phyloP scores from a whole-genome alignment of 2,797 vertebrate genomes.

The Argyrosomus regius region DNA sequence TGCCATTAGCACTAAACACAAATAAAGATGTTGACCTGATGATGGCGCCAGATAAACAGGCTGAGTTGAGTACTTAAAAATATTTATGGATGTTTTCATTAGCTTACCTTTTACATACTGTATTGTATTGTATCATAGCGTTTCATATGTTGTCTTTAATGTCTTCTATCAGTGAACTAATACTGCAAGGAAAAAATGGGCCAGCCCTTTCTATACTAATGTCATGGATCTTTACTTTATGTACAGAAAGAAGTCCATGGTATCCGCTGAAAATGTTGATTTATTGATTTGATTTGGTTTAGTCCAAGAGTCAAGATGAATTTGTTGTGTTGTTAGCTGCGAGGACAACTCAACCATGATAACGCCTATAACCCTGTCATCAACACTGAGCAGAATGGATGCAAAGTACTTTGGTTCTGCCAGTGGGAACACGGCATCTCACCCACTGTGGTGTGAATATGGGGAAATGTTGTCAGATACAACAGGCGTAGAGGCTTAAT shows the following conservation, averaged over 20 bases:
- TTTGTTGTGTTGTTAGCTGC: constrained; percentile 37
- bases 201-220: not conserved
- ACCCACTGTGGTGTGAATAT: constrained; percentile 35
- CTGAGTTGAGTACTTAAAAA: not conserved
- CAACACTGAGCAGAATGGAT: constrained; percentile 47
- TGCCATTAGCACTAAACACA: no score
- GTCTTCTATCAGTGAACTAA: not conserved
- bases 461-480: constrained; percentile 43
- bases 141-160: not conserved
- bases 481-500: constrained; percentile 28
- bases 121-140: not conserved
- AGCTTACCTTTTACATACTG: not conserved
- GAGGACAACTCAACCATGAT: constrained; percentile 35
- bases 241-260: not conserved
- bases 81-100: not conserved
- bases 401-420: constrained; percentile 39
- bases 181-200: not conserved
- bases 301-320: constrained; percentile 35
- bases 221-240: constrained; percentile 3
- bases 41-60: not conserved
- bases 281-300: not conserved
- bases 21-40: not conserved
- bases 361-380: constrained; percentile 49
- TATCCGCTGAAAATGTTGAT: not conserved
- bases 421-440: constrained; percentile 48